These are phyloP conservation scores for Erythrocercus mccallii DNA, from an alignment of 2,113 vertebrate species.

Conservation along the genomic window DNA sequence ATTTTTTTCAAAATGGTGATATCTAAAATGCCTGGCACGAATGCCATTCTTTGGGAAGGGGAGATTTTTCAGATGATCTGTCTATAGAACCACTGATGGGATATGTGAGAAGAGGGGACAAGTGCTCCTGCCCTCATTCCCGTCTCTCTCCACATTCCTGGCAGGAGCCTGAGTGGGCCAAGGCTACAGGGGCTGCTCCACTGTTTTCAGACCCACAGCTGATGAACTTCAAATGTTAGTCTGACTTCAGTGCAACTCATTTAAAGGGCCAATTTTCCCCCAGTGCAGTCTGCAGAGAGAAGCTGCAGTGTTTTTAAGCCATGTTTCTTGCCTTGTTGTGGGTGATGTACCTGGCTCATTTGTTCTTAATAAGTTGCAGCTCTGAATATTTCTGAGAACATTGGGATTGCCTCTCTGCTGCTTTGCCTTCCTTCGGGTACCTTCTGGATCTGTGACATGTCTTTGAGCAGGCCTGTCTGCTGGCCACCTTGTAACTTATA, in stretches of 20 bases:
- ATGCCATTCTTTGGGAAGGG: not conserved
- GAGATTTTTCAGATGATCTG: not conserved
- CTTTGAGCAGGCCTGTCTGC: not conserved
- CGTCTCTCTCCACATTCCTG: not conserved
- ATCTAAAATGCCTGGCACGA: not conserved
- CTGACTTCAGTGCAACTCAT: not conserved
- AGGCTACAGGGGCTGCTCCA: not conserved
- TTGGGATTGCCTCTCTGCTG: not conserved
- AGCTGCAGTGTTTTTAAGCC: not conserved
- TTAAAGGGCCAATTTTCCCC: not conserved
- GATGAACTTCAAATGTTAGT: not conserved
- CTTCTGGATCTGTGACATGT: not conserved
- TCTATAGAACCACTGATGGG: not conserved
- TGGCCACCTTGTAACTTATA: not conserved
- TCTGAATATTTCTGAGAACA: not conserved
- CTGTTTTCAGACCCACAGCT: not conserved
- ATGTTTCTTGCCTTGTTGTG: not conserved
- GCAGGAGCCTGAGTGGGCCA: not conserved
- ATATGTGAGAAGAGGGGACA: not conserved
- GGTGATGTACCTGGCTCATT: not conserved
- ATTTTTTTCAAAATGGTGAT: not conserved
- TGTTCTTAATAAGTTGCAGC: not conserved
- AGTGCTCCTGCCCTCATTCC: not conserved
- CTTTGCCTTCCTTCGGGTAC: fast-evolving
- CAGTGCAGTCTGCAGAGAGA: not conserved